Conservation (phyloP, 1,140 invertebrate species). For the Antheraea pernyi region DNA sequence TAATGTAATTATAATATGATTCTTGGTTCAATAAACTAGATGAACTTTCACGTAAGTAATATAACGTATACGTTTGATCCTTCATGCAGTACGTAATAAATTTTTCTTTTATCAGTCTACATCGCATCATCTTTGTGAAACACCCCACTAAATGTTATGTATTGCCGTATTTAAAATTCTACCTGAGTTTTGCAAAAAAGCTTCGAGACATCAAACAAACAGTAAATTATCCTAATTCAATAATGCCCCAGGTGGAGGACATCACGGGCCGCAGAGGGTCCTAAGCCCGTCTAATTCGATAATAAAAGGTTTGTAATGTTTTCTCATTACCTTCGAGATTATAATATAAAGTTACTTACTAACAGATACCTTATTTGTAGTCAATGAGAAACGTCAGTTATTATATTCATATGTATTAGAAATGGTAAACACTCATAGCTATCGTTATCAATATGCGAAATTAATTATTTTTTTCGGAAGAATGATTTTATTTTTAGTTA, state of each 20-base stretch:
- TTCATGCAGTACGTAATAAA: not conserved
- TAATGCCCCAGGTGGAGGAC: slow-evolving; percentile 25
- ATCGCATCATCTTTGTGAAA: not conserved
- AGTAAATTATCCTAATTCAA: slow-evolving; percentile 46
- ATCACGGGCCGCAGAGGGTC: slow-evolving; percentile 27
- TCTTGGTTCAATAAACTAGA: too few species aligned
- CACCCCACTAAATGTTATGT: not conserved
- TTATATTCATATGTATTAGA: too few species aligned
- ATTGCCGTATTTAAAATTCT: slow-evolving; percentile 17
- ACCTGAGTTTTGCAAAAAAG: slow-evolving; percentile 24
- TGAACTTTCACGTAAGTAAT: too few species aligned
- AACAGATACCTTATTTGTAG: too few species aligned
- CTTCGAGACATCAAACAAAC: slow-evolving; percentile 38
- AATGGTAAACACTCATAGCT: too few species aligned
- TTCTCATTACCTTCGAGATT: slow-evolving; percentile 22
- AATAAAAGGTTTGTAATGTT: slow-evolving; percentile 43
- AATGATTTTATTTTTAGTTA: too few species aligned
- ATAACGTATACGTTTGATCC: too few species aligned
- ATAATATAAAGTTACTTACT: not conserved
- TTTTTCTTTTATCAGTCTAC: not conserved
- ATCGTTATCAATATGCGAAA: too few species aligned
- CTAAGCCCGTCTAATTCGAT: slow-evolving; percentile 34
- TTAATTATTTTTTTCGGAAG: too few species aligned
- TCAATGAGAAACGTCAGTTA: too few species aligned
- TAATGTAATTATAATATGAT: too few species aligned